These are phyloP conservation scores for Micromussa lordhowensis DNA, from an alignment of 92 coral and sea anemone genomes.

Conservation along the genomic window DNA sequence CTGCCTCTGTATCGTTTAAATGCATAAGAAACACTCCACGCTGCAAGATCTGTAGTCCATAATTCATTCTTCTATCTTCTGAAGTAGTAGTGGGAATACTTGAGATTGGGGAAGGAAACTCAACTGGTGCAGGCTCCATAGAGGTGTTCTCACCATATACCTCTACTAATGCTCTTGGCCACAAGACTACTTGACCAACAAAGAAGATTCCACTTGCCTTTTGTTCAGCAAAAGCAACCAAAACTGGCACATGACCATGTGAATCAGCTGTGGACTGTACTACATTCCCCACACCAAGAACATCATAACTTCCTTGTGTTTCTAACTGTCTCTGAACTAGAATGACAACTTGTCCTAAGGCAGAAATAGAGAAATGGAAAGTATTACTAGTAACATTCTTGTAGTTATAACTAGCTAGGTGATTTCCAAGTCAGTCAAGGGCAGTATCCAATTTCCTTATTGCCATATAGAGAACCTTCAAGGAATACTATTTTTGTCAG, in stretches of 20 bases:
- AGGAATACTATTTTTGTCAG: too few relatives aligned
- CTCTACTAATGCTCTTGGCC: slow-evolving; percentile 62
- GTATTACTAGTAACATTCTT: too few relatives aligned
- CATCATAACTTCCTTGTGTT: slow-evolving; percentile 11
- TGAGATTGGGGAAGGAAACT: neutral
- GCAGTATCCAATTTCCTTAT: too few relatives aligned
- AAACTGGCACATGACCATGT: slow-evolving; percentile 5
- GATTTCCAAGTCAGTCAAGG: too few relatives aligned
- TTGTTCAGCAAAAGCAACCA: slow-evolving; percentile 31
- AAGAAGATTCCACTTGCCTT: slow-evolving; percentile 28
- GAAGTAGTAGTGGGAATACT: slow-evolving; percentile 21
- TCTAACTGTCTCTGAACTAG: neutral
- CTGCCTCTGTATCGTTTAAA: slow-evolving; percentile 71
- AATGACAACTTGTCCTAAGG: slow-evolving; percentile 33
- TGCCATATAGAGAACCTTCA: too few relatives aligned
- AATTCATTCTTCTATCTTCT: slow-evolving; percentile 69
- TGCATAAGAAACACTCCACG: slow-evolving; percentile 71
- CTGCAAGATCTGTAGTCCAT: slow-evolving; percentile 63
- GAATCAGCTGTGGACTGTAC: slow-evolving; percentile 22
- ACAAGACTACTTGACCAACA: slow-evolving; percentile 48
- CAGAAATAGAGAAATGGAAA: neutral
- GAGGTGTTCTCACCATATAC: slow-evolving; percentile 7
- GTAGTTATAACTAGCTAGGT: too few relatives aligned
- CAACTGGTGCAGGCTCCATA: slow-evolving; percentile 24
- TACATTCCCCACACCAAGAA: slow-evolving; percentile 56